A percentile compares a stretch with the other conserved stretches of the same genome.
Evolutionary conservation across 2,113 vertebrate genomes (phyloP).

Genomic region (Athene cunicularia): DNA sequence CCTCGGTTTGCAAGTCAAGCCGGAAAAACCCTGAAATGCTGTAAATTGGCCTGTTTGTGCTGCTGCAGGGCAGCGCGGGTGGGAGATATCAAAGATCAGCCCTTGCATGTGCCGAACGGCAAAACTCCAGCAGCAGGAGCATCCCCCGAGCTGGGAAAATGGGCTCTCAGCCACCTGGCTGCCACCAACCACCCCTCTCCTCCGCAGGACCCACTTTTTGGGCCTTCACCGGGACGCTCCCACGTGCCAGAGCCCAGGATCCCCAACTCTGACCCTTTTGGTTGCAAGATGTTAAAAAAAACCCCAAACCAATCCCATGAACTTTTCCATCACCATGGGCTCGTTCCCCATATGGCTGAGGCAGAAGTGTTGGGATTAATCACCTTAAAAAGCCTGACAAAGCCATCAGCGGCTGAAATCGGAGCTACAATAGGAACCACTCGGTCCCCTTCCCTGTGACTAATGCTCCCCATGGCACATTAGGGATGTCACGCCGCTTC

Average conservation of each 20-base stretch:
- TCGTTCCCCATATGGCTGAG: neutral
- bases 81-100: neutral
- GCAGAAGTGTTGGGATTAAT: neutral
- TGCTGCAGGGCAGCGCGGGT: neutral
- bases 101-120: rapidly evolving
- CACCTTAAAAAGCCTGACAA: neutral
- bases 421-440: neutral
- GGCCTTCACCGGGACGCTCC: neutral
- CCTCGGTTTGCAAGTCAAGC: neutral
- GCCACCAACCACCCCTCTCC: neutral
- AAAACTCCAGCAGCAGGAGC: neutral
- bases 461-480: neutral
- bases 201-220: neutral
- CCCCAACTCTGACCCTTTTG: neutral
- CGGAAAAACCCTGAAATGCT: neutral
- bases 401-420: neutral
- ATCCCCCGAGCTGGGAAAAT: neutral
- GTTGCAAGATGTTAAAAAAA: neutral
- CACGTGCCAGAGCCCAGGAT: neutral
- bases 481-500: neutral
- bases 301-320: neutral
- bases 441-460: neutral
- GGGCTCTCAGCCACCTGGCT: neutral
- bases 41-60: rapidly evolving
- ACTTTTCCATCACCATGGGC: neutral